Evolutionary conservation across 35 echinoderm and acorn worm species (phyloP), one percentile per base, ranked within the genome.

Genomic region (Apostichopus californicus): DNA sequence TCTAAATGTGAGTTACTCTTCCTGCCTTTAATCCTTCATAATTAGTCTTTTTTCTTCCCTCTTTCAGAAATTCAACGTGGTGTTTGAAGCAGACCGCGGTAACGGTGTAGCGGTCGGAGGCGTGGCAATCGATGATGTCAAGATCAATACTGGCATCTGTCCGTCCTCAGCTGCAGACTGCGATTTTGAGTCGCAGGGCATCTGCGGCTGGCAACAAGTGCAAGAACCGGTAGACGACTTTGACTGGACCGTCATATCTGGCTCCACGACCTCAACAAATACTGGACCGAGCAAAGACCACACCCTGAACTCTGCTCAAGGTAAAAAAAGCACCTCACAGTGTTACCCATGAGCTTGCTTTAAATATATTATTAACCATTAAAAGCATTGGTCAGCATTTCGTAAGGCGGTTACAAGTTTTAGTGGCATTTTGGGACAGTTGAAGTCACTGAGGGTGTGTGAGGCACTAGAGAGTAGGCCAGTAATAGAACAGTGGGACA

Each of bases 181-280:
- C 93, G 97, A 98, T 57, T 98, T 98, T 96, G 97, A 98, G 89
- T n/a, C 71, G 1, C 93, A 96, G 72, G 93, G 93, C 4, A 34
- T 73, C 25, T 98, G 97, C 92, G 94, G 93, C 60, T 96, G 83
- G 71, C 90, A 82, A 5, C 94, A 96, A 21, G 73, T 92, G 18
- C 26, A 77, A 17, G 75, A 77, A 77, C 86, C 86, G 24, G 22
- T 70, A 28, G 97, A 94, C 73, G 93, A 96, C 73, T 98, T 98
- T 95, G 95, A 98, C 78, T 98, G 96, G 96, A 88, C 59, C 1
- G 68, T 96, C 5, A 92, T 90, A 8, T 61, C 81, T 57, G 96
- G 96, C 5, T 77, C 85, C 59, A 98, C 96, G 10, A 91, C 92
- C n/a, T 91, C 83, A 57, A 64, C 17, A 9, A 88, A 87, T 6